Evolutionary conservation across 2,113 vertebrate genomes (phyloP).

Genomic region (Cairina moschata): DNA sequence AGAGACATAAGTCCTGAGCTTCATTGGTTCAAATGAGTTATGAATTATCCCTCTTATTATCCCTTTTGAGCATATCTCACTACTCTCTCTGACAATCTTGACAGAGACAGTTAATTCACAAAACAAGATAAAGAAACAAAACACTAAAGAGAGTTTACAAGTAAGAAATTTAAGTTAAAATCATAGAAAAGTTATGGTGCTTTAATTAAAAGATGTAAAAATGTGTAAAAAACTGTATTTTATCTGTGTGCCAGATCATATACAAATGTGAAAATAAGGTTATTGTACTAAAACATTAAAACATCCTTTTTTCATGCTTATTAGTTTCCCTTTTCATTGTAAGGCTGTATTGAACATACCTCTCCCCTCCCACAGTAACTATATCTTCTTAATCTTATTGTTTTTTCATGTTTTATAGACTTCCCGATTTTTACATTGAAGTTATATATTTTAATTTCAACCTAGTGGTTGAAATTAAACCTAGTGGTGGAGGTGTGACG

Average conservation of each 20-base stretch:
- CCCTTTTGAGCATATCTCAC: neutral
- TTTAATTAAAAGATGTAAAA: neutral
- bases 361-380: neutral
- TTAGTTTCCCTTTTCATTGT: neutral
- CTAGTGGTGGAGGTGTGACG: neutral
- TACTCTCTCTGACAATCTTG: neutral
- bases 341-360: neutral
- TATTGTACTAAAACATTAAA: neutral
- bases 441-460: neutral
- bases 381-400: neutral
- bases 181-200: neutral
- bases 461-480: too few relatives aligned
- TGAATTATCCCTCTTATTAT: neutral
- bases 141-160: neutral
- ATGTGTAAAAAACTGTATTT: neutral
- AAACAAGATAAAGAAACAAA: neutral
- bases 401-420: neutral
- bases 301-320: rapidly evolving
- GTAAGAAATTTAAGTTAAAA: neutral
- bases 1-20: neutral
- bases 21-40: neutral
- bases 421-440: neutral
- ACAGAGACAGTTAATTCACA: neutral
- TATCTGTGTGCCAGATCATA: neutral
- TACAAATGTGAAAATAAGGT: neutral